These are phyloP conservation scores for Pedionomus torquatus DNA, from an alignment of 2,113 vertebrate genomes.

Conservation along the genomic window DNA sequence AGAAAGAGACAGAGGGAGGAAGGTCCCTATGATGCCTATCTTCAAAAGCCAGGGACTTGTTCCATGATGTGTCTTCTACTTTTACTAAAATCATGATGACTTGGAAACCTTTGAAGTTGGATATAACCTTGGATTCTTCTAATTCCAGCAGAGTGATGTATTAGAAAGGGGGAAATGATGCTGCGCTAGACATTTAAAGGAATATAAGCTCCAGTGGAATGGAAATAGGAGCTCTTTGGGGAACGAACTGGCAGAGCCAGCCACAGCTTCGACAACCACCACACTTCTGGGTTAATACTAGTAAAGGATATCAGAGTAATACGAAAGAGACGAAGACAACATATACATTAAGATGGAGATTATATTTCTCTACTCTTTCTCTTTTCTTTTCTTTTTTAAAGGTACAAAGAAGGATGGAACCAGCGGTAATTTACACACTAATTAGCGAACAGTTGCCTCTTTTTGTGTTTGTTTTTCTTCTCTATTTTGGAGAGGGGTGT, in stretches of 20 bases:
- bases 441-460: conserved; percentile 77
- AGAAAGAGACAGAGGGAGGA: conserved; percentile 37
- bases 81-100: conserved; percentile 77
- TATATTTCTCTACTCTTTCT: conserved; percentile 60
- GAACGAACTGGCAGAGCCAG: conserved; percentile 67
- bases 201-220: conserved; percentile 78
- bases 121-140: conserved; percentile 80
- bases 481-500: conserved; percentile 64
- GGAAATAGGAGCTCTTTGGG: conserved; percentile 80
- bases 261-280: conserved; percentile 68
- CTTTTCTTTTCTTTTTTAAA: conserved; percentile 15
- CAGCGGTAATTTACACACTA: conserved; percentile 78
- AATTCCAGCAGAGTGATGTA: conserved; percentile 75
- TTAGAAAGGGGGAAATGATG: conserved; percentile 73
- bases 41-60: conserved; percentile 74
- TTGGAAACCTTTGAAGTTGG: conserved; percentile 80
- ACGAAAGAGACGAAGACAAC: conserved; percentile 70
- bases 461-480: conserved; percentile 74
- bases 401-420: conserved; percentile 75
- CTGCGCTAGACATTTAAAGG: conserved; percentile 77
- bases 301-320: conserved; percentile 67
- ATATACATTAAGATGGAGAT: conserved; percentile 60
- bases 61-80: conserved; percentile 76
- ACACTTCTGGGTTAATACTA: conserved; percentile 57
- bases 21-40: conserved; percentile 74